These are phyloP conservation scores for Brachirus orientalis DNA, from an alignment of 2,113 vertebrate species.

Conservation along the genomic window DNA sequence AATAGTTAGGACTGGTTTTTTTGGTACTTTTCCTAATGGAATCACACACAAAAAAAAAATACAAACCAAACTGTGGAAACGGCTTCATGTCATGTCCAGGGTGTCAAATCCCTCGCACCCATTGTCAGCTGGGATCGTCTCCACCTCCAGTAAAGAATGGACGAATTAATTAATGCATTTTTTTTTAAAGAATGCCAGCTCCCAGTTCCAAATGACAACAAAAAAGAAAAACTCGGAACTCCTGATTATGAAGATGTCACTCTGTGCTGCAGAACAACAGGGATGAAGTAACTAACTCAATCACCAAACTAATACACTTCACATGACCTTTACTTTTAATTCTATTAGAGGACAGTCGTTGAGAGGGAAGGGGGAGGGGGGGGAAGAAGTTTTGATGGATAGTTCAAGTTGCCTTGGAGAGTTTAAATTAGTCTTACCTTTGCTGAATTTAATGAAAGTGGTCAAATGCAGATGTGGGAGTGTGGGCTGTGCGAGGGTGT, in stretches of 20 bases:
- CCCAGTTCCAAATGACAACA: slow-evolving; percentile 6
- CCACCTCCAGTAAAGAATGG: too few relatives aligned
- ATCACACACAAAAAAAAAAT: too few relatives aligned
- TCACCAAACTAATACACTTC: slow-evolving; percentile 53
- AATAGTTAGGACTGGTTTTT: too few relatives aligned
- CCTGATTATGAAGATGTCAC: background rate
- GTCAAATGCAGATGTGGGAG: slow-evolving; percentile 69
- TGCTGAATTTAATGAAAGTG: slow-evolving; percentile 73
- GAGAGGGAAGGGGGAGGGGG: background rate
- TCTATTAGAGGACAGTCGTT: slow-evolving; percentile 56
- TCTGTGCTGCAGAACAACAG: slow-evolving; percentile 30
- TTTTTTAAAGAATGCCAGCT: background rate
- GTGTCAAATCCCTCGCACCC: too few relatives aligned
- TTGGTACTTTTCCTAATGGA: too few relatives aligned
- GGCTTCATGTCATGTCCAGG: too few relatives aligned
- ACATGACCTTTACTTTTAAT: slow-evolving; percentile 67
- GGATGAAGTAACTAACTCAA: slow-evolving; percentile 45
- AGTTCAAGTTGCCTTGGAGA: slow-evolving; percentile 52
- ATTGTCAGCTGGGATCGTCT: too few relatives aligned
- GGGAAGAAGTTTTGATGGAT: slow-evolving; percentile 61
- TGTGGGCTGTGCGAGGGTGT: slow-evolving; percentile 59
- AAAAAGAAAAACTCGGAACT: background rate
- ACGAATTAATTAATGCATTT: too few relatives aligned
- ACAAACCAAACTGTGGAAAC: too few relatives aligned
- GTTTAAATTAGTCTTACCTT: slow-evolving; percentile 68